A percentile compares a stretch with the other conserved stretches of the same genome.
Conservation (phyloP, 2,113 vertebrate species). For the Myrmophylax atrothorax region DNA sequence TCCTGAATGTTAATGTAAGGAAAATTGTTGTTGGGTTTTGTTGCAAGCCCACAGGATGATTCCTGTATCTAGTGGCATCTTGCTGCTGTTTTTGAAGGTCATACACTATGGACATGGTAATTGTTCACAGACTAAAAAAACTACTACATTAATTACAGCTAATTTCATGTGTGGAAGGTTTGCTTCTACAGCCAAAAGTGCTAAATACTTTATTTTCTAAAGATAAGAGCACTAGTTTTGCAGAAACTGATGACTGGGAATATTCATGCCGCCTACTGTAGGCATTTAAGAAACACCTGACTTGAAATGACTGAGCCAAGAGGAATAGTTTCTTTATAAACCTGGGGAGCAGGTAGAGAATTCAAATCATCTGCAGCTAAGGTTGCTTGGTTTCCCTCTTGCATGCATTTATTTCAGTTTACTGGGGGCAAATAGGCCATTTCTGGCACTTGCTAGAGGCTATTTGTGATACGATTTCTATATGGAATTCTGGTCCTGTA, state of each 20-base stretch:
- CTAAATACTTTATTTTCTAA: background rate
- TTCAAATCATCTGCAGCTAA: background rate
- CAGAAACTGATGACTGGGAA: background rate
- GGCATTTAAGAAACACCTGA: background rate
- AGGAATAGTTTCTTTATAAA: background rate
- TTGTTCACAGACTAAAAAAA: background rate
- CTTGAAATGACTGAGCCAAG: background rate
- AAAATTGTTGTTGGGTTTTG: background rate
- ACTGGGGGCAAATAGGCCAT: background rate
- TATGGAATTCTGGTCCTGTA: background rate
- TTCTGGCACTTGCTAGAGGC: background rate
- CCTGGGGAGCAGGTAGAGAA: background rate
- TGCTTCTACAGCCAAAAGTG: background rate
- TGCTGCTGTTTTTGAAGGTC: background rate
- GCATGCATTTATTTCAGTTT: background rate
- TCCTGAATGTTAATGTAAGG: background rate
- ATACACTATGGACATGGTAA: background rate
- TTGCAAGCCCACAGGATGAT: background rate
- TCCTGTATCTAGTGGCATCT: background rate
- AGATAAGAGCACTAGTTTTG: background rate
- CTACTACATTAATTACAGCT: background rate
- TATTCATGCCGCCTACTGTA: background rate
- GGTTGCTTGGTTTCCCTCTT: background rate
- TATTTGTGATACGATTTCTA: background rate
- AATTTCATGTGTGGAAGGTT: background rate